A percentile compares a stretch with the other conserved stretches of the same genome.
Evolutionary conservation across 1,140 invertebrate species (phyloP).

Genomic region (Drosophila mayri): DNA sequence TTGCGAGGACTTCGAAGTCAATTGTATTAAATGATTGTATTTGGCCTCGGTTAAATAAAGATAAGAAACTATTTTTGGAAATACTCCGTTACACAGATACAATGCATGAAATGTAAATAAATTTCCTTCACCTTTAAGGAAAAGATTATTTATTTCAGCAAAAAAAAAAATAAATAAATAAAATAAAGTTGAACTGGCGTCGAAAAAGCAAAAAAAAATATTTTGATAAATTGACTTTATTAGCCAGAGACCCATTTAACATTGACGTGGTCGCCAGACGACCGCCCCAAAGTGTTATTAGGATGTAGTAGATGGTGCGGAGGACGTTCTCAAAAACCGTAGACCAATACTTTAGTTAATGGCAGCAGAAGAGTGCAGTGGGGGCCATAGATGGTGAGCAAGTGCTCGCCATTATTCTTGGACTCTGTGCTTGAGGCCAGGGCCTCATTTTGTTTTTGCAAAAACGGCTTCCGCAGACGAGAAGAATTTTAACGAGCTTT

Average conservation of each 20-base stretch:
- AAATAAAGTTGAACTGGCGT: neutral
- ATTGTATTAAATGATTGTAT: too few relatives aligned
- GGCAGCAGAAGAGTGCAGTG: constrained; percentile 38
- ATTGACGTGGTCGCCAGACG: constrained; percentile 31
- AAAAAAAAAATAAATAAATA: too few relatives aligned
- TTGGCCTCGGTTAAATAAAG: neutral
- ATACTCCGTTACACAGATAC: neutral
- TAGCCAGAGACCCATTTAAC: constrained; percentile 58
- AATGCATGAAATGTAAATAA: too few relatives aligned
- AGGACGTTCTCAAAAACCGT: constrained; percentile 5
- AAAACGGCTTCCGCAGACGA: constrained; percentile 33
- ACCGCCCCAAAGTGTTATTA: neutral
- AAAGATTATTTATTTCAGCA: neutral
- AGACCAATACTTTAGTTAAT: constrained; percentile 54
- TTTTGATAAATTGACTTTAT: constrained; percentile 5
- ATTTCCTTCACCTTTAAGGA: neutral
- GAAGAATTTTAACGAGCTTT: constrained; percentile 60
- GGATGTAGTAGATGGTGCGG: too few relatives aligned
- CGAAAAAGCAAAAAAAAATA: neutral
- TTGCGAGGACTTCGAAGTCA: too few relatives aligned
- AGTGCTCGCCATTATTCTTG: constrained; percentile 65
- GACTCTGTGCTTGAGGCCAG: constrained; percentile 1
- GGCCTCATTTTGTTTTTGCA: constrained; percentile 61
- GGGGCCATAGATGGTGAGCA: constrained; percentile 57
- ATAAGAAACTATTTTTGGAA: neutral